Base-by-base conservation (phyloP, 2,888 invertebrate species). In the Tuta absoluta region DNA sequence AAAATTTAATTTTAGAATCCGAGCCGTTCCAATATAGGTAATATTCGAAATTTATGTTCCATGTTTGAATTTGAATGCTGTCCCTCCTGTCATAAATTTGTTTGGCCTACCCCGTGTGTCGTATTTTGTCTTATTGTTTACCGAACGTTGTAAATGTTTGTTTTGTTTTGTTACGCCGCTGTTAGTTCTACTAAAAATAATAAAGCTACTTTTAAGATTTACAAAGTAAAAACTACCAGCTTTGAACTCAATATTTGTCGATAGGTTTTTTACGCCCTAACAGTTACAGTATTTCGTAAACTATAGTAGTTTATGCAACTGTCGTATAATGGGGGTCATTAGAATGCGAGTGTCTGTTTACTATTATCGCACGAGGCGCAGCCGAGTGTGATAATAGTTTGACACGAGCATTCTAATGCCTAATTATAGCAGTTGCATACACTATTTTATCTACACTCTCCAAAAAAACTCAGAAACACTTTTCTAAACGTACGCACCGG, bases 1-100 rank as follows among this genome's bases (percentile, higher is more conserved):
- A 86, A 87, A 91, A 91, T 88, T 91, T 84, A 91, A 91, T 91
- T 91, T 91, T 89, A 89, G 83, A 89, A 87, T 88, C 86, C 86
- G 75, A 80, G 79, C 80, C 85, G 83, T 83, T 87, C 82, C 90
- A 87, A 89, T 91, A 91, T 91, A 91, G 91, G 91, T 87, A 89
- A 89, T 89, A 86, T 88, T 84, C 79, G 80, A 82, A 88, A 89
- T 89, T 89, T 89, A 89, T 89, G 87, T 85, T 74, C 85, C 89
- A 81, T 86, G 84, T 86, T 87, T 80, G 84, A 86, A 86, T 87
- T 80, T 74, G 72, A 80, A 81, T 78, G 76, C 67, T 74, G 77
- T 78, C 80, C 76, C 77, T 75, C 69, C 69, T 67, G 70, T 72
- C 75, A 73, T 80, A 78, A 80, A 79, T 79, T 77, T 72, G 70